Evolutionary conservation across 2,797 vertebrate species (phyloP), one percentile per base, ranked within the genome.

Genomic region (Brachyalestes nurse): DNA sequence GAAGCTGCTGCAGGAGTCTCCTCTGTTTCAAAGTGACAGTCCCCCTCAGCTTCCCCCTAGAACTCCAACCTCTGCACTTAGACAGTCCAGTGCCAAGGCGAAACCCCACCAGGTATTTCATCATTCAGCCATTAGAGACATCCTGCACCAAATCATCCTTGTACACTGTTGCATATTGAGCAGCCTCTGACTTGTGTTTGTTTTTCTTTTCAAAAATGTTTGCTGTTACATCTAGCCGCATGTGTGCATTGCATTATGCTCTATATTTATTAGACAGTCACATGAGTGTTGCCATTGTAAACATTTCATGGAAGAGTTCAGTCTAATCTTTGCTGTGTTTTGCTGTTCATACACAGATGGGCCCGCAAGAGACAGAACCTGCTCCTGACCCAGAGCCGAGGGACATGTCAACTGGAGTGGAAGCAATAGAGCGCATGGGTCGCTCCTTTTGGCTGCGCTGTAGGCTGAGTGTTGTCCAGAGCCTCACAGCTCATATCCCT

Each of bases 381-480:
- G 57, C 55, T 67, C 14, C 67, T 0, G 9, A 25, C 13, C 60
- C 64, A 23, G 70, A 77, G 23, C 23, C 38, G 1, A 14, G 60
- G 53, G 93, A 83, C 19, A 83, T 87, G 73, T 88, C 93, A 64
- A 23, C 75, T 80, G 86, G 75, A 67, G 74, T 89, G 64, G 93
- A 95, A 85, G 93, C 95, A n/a, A 86, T 86, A 81, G 95, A 95
- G 78, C 93, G 91, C 57, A 64, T 93, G 82, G 95, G 90, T 55
- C 69, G 87, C 7, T 87, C 62, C 40, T 86, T 97, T 75, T 99
- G 98, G 98, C 86, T 98, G 74, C 93, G 82, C 64, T 97, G 96
- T 86, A 94, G 94, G 23, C 79, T 95, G 64, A 88, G 78, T 2
- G 70, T 97, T 47, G 85, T 96, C 74, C 89, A 78, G 51, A 94